Conservation (phyloP, 2,888 invertebrate species). For the Yponomeuta sedellus region DNA sequence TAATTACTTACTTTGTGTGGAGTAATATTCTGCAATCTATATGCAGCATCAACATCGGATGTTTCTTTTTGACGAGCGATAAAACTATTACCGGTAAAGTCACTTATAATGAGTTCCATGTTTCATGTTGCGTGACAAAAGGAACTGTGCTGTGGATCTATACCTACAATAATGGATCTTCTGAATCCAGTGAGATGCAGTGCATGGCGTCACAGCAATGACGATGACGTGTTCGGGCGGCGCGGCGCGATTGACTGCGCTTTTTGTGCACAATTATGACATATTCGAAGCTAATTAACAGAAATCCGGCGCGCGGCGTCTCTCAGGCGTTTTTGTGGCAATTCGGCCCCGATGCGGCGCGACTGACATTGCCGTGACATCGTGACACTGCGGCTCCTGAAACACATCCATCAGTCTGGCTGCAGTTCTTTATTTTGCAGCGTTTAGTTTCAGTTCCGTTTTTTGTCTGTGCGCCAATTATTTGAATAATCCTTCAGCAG, state of each 20-base stretch:
- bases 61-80: too few relatives aligned
- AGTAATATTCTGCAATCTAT: too few relatives aligned
- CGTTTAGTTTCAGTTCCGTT: constrained; percentile 21
- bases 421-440: constrained; percentile 17
- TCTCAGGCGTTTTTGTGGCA: constrained; percentile 38
- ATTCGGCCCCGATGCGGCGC: constrained; percentile 1
- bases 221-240: constrained; percentile 20
- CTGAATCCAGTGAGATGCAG: background rate
- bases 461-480: background rate
- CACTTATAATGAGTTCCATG: too few relatives aligned
- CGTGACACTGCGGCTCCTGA: constrained; percentile 4
- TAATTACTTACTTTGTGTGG: too few relatives aligned
- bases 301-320: constrained; percentile 38
- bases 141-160: too few relatives aligned
- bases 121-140: too few relatives aligned
- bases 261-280: constrained; percentile 26
- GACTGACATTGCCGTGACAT: constrained; percentile 2
- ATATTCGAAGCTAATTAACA: constrained; percentile 71
- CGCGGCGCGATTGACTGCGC: constrained; percentile 20
- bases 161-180: background rate
- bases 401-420: constrained; percentile 8
- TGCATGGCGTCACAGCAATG: constrained; percentile 13
- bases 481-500: background rate
- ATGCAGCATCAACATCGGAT: too few relatives aligned
- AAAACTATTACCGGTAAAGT: too few relatives aligned